Evolutionary conservation across 2,797 vertebrate genomes (phyloP).

Genomic region (Liasis olivaceus): DNA sequence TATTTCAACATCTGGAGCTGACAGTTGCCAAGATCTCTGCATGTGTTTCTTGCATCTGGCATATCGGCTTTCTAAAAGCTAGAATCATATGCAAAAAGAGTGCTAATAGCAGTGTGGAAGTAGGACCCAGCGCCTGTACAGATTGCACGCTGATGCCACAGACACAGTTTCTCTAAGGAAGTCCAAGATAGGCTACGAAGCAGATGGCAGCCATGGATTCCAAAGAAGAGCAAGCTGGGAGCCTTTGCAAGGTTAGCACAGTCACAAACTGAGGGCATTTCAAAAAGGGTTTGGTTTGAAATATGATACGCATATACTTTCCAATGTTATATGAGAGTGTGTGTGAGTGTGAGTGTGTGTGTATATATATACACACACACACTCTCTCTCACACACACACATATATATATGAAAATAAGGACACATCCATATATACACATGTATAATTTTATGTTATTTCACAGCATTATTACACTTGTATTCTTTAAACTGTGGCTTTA

Average conservation of each 20-base stretch:
- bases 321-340: not conserved
- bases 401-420: not conserved
- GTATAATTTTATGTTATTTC: not conserved
- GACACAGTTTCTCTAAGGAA: not conserved
- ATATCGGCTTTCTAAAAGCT: not conserved
- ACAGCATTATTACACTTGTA: not conserved
- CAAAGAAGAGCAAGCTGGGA: not conserved
- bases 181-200: not conserved
- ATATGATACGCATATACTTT: not conserved
- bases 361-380: too few relatives aligned
- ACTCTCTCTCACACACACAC: too few relatives aligned
- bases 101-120: slow-evolving; percentile 5
- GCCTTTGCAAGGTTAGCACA: not conserved
- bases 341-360: not conserved
- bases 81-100: slow-evolving; percentile 15
- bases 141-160: slow-evolving; percentile 17
- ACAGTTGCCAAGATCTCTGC: slow-evolving; percentile 23
- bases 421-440: not conserved
- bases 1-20: slow-evolving; percentile 29
- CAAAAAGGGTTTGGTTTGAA: not conserved
- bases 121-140: slow-evolving; percentile 18
- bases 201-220: not conserved
- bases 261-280: not conserved
- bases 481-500: not conserved
- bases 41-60: slow-evolving; percentile 1